Evolutionary conservation across 2,113 vertebrate genomes (phyloP), one percentile per base, ranked within the genome.

Genomic region (Loxodonta africana): DNA sequence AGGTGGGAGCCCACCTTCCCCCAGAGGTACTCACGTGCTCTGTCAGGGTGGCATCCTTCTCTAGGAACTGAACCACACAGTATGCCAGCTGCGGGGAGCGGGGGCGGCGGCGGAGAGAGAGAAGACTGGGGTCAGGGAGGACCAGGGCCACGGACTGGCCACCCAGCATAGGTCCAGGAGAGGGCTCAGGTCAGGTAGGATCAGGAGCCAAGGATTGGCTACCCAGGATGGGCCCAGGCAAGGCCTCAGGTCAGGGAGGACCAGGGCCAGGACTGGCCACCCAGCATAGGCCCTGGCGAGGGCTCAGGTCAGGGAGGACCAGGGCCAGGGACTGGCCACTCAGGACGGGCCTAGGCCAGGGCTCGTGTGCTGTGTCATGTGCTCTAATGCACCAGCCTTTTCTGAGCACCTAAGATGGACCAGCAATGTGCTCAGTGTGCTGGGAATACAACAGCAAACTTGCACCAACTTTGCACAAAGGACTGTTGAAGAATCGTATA

Each of bases 41-140:
- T 78, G 99, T 99, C 97, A 99, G 98, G 11, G 99, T 99, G 62
- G 99, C 99, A 9, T 99, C 99, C 98, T 99, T 99, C 98, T 99
- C 99, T 98, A 99, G 99, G 94, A 99, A 99, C 98, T 99, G 99
- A 94, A 99, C 99, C 98, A 99, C 99, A 98, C 99, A 99, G 98
- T 99, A 99, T 18, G 99, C 99, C 98, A 99, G 99, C 99, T 99
- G 48, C 85, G 25, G 33, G n/a, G 83, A 20, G 26, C 4, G 5
- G 15, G 10, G 37, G 73, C 8, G 48, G 48, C 30, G 6, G n/a
- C 21, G 9, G n/a, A 12, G 44, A 62, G 65, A 53, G 26, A 18
- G 82, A 86, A n/a, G 69, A 18, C 6, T 1, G 74, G 8, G 73
- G 90, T 96, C 76, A 95, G 69, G 2, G 21, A 80, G 28, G 57